phyloP scores from a whole-genome alignment of 2,113 vertebrate genomes.

The Myiopsitta monachus region DNA sequence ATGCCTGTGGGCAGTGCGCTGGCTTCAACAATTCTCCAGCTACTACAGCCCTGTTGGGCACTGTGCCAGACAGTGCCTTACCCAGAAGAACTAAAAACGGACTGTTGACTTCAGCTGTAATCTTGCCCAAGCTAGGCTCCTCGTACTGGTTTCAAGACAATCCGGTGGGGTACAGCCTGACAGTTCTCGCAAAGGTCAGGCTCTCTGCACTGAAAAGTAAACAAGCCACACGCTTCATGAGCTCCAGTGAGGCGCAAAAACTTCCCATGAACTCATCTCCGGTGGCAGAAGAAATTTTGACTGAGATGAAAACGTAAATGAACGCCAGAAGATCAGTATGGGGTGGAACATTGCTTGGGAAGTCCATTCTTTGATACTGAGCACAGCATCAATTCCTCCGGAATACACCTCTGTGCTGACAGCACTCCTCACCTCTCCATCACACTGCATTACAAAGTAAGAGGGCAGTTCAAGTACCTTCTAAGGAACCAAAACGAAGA shows the following conservation, averaged over 20 bases:
- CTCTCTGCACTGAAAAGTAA: background rate
- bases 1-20: background rate
- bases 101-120: background rate
- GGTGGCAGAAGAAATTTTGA: background rate
- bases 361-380: background rate
- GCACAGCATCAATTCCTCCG: background rate
- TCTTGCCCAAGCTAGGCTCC: background rate
- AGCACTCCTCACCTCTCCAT: background rate
- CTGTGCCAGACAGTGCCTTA: background rate
- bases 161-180: background rate
- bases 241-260: background rate
- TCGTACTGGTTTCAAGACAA: background rate
- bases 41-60: background rate
- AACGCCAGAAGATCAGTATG: background rate
- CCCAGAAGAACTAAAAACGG: background rate
- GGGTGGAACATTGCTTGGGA: background rate
- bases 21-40: background rate
- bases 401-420: background rate
- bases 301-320: background rate
- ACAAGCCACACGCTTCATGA: background rate
- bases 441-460: background rate
- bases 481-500: background rate
- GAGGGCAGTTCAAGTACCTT: background rate
- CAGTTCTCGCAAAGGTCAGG: background rate
- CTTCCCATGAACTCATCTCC: background rate